Percentiles rank a stretch among this genome's conserved stretches.
Evolutionary conservation across 2,888 invertebrate genomes (phyloP).

Genomic region (Nipponacmea schrenckii): DNA sequence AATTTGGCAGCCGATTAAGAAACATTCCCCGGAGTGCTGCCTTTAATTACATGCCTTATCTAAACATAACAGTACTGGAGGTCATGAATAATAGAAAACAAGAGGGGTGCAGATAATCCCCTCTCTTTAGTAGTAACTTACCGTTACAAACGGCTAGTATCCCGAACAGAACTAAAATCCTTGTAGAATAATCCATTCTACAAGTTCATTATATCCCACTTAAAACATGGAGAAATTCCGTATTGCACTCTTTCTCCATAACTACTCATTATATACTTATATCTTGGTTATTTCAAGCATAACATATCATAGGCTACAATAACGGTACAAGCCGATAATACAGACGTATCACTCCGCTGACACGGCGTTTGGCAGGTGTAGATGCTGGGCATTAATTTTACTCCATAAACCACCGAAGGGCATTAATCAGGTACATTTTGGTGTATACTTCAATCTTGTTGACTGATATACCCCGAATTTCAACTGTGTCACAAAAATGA

Average conservation of each 20-base stretch:
- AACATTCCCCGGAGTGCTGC: no score
- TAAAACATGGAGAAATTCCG: background rate
- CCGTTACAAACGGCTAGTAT: slow-evolving; percentile 30
- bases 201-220: background rate
- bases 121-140: slow-evolving; percentile 18
- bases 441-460: no score
- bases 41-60: background rate
- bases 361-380: slow-evolving; percentile 8
- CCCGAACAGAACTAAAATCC: slow-evolving; percentile 21
- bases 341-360: slow-evolving; percentile 8
- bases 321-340: slow-evolving; percentile 2
- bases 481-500: no score
- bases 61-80: slow-evolving; percentile 6
- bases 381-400: background rate
- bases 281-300: slow-evolving; percentile 6
- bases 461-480: no score
- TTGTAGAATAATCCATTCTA: slow-evolving; percentile 9
- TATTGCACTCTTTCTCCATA: background rate
- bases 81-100: slow-evolving; percentile 25
- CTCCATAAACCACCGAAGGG: no score
- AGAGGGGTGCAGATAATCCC: slow-evolving; percentile 15
- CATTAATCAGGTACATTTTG: no score
- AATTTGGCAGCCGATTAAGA: no score
- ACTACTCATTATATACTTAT: slow-evolving; percentile 2
- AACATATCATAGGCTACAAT: slow-evolving; percentile 2